A percentile compares a stretch with the other conserved stretches of the same genome.
Conservation (phyloP, 2,888 invertebrate genomes). For the Cybosia mesomella region DNA sequence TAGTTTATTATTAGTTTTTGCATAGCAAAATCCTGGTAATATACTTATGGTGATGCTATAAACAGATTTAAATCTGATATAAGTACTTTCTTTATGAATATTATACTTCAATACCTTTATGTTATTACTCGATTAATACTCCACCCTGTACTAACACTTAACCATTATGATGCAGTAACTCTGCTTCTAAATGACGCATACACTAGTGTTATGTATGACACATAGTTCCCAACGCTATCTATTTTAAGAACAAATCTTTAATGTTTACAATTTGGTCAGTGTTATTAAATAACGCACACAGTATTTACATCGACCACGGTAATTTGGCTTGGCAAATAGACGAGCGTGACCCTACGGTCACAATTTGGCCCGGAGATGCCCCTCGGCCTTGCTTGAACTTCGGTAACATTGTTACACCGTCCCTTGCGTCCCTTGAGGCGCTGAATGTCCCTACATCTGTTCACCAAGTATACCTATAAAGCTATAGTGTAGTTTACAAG, state of each 20-base stretch:
- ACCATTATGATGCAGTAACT: conserved; percentile 68
- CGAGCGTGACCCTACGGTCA: conserved; percentile 78
- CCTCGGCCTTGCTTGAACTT: conserved; percentile 79
- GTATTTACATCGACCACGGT: conserved; percentile 73
- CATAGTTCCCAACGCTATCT: conserved; percentile 59
- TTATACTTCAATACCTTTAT: neutral
- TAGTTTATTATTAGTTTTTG: neutral
- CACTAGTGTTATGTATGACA: conserved; percentile 28
- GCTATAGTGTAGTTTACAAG: conserved; percentile 74
- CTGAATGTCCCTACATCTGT: conserved; percentile 80
- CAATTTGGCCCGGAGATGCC: conserved; percentile 77
- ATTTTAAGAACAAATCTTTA: conserved; percentile 59
- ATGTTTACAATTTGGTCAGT: conserved; percentile 55
- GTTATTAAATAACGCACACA: conserved; percentile 72
- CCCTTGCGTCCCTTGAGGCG: conserved; percentile 78
- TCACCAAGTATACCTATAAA: conserved; percentile 74
- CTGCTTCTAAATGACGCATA: conserved; percentile 73
- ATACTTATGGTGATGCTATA: neutral
- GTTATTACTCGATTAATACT: neutral
- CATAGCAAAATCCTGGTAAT: neutral
- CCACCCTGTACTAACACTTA: neutral
- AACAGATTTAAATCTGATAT: neutral
- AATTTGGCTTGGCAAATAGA: conserved; percentile 77
- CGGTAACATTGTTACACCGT: conserved; percentile 80
- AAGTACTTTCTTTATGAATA: neutral